These are phyloP conservation scores for Rhynchonycteris naso DNA, from an alignment of 2,797 vertebrate genomes.

Conservation along the genomic window DNA sequence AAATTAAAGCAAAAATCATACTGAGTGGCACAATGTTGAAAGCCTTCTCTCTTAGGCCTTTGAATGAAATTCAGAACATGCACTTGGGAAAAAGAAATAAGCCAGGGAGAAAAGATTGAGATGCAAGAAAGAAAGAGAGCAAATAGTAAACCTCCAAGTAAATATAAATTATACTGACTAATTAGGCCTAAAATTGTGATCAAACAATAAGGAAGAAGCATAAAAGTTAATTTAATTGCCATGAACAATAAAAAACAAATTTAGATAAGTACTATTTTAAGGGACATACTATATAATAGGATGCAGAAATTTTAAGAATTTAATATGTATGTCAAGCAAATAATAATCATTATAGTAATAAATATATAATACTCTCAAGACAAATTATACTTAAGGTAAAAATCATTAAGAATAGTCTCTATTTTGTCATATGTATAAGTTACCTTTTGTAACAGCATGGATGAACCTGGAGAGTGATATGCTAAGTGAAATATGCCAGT, in stretches of 20 bases:
- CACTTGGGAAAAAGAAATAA: background rate
- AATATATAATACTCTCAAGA: no score
- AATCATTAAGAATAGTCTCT: no score
- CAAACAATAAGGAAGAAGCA: background rate
- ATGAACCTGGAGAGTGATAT: no score
- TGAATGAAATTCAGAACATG: background rate
- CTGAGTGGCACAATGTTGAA: background rate
- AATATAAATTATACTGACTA: background rate
- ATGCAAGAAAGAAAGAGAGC: background rate
- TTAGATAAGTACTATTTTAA: background rate
- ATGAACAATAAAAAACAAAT: background rate
- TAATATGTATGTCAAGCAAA: no score
- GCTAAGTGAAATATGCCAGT: no score
- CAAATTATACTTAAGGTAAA: no score
- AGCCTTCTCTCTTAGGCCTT: background rate
- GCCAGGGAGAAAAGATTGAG: background rate
- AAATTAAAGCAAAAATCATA: background rate
- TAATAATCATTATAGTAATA: no score
- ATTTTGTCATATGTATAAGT: no score
- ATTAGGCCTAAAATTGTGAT: background rate
- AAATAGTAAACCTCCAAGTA: background rate
- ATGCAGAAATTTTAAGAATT: no score
- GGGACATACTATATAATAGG: no score
- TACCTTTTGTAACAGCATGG: no score
- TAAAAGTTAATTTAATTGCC: background rate